phyloP scores from a whole-genome alignment of 1,140 invertebrate genomes.

The Homarus americanus region DNA sequence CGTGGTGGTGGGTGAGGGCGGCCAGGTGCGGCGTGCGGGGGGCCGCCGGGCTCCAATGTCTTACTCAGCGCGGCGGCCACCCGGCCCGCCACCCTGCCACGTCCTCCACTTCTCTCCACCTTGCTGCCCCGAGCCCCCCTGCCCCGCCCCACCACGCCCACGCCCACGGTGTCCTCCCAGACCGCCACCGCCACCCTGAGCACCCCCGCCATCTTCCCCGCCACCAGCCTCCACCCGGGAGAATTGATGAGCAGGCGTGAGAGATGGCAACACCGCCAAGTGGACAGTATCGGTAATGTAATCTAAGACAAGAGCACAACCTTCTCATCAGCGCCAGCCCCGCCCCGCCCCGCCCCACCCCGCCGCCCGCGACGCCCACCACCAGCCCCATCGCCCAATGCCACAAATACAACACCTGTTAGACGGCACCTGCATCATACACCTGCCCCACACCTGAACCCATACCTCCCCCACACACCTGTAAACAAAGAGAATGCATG shows the following conservation, averaged over 20 bases:
- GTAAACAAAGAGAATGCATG: too few relatives aligned
- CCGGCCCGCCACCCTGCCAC: slow-evolving; percentile 3
- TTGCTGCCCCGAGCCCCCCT: not conserved
- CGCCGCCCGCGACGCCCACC: too few relatives aligned
- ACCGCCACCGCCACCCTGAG: not conserved
- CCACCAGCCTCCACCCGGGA: not conserved
- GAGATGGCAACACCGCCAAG: slow-evolving; percentile 15
- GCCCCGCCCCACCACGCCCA: not conserved
- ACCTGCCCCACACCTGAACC: too few relatives aligned
- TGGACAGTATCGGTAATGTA: slow-evolving; percentile 35
- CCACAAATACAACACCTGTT: too few relatives aligned
- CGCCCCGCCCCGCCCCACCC: too few relatives aligned
- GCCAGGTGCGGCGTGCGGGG: slow-evolving; percentile 19
- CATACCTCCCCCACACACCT: too few relatives aligned
- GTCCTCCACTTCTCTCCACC: not conserved
- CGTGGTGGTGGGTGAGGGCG: not conserved
- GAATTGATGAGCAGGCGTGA: not conserved
- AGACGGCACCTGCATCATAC: too few relatives aligned
- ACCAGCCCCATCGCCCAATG: too few relatives aligned
- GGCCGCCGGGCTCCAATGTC: slow-evolving; percentile 13
- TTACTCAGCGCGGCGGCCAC: slow-evolving; percentile 16
- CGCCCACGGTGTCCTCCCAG: not conserved
- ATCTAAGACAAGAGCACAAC: slow-evolving; percentile 30
- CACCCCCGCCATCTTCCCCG: not conserved
- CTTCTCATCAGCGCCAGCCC: not conserved